phyloP scores from a whole-genome alignment of 2,888 invertebrate species.

The Scaptomyza cyrtandrae region DNA sequence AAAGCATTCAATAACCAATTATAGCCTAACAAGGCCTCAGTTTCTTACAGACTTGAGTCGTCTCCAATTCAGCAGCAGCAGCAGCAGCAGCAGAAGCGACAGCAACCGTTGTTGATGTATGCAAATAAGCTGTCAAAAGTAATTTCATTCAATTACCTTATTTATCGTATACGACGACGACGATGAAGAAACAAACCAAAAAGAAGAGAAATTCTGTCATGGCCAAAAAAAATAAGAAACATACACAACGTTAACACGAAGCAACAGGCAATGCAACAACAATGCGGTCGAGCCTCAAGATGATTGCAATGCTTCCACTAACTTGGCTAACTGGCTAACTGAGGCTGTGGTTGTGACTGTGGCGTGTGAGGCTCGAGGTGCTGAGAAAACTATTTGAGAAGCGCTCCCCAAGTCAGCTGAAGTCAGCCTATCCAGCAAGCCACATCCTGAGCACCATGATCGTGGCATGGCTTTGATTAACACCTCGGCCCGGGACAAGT shows the following conservation, averaged over 20 bases:
- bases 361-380: slow-evolving; percentile 28
- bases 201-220: slow-evolving; percentile 67
- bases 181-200: slow-evolving; percentile 36
- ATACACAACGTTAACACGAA: slow-evolving; percentile 23
- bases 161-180: slow-evolving; percentile 61
- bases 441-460: slow-evolving; percentile 50
- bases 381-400: slow-evolving; percentile 39
- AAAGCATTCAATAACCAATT: slow-evolving; percentile 75
- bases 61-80: slow-evolving; percentile 33
- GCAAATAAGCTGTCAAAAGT: slow-evolving; percentile 80
- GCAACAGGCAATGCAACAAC: slow-evolving; percentile 24
- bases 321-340: slow-evolving; percentile 41
- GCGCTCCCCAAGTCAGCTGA: slow-evolving; percentile 34
- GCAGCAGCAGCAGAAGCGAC: slow-evolving; percentile 31
- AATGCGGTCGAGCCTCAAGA: slow-evolving; percentile 48
- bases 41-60: slow-evolving; percentile 14
- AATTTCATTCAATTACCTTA: slow-evolving; percentile 81
- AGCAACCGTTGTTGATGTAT: slow-evolving; percentile 69
- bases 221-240: slow-evolving; percentile 51
- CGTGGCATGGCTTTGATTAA: slow-evolving; percentile 66
- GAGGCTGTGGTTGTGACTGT: not conserved
- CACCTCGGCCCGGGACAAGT: slow-evolving; percentile 38
- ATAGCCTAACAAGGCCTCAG: slow-evolving; percentile 72
- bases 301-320: slow-evolving; percentile 59
- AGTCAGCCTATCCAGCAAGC: slow-evolving; percentile 18